A percentile compares a stretch with the other conserved stretches of the same genome.
Conservation (phyloP, 2,797 vertebrate genomes). For the Ispidina lecontei region DNA sequence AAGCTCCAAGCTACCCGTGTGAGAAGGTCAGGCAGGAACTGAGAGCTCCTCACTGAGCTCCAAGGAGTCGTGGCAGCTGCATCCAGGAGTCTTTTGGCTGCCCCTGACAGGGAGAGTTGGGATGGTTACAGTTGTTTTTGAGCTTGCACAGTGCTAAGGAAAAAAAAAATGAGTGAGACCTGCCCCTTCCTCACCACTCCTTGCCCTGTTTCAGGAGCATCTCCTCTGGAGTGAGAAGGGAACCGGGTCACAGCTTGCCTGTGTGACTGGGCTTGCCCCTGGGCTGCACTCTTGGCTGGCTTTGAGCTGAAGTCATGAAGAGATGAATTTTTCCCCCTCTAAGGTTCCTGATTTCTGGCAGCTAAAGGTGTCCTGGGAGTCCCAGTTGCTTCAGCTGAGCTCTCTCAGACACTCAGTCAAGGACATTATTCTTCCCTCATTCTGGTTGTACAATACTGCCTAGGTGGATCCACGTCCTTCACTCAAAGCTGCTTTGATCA, state of each 20-base stretch:
- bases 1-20: neutral
- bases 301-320: conserved; percentile 30
- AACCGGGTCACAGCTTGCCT: conserved; percentile 7
- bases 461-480: conserved; percentile 13
- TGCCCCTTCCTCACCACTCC: neutral
- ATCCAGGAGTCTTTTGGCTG: conserved; percentile 58
- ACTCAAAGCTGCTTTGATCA: conserved; percentile 15
- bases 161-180: neutral
- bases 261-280: neutral
- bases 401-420: conserved; percentile 37
- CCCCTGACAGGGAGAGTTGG: conserved; percentile 67
- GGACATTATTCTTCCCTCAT: neutral
- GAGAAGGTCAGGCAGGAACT: conserved; percentile 13
- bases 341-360: conserved; percentile 56
- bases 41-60: conserved; percentile 36
- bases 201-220: neutral
- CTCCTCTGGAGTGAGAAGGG: neutral
- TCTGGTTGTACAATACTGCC: neutral
- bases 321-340: neutral
- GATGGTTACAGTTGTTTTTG: conserved; percentile 56
- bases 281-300: neutral
- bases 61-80: conserved; percentile 27
- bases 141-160: conserved; percentile 38
- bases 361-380: conserved; percentile 59
- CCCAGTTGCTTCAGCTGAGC: conserved; percentile 35